Evolutionary conservation across 2,113 vertebrate genomes (phyloP).

Genomic region (Cyphomyrus plagiostoma): DNA sequence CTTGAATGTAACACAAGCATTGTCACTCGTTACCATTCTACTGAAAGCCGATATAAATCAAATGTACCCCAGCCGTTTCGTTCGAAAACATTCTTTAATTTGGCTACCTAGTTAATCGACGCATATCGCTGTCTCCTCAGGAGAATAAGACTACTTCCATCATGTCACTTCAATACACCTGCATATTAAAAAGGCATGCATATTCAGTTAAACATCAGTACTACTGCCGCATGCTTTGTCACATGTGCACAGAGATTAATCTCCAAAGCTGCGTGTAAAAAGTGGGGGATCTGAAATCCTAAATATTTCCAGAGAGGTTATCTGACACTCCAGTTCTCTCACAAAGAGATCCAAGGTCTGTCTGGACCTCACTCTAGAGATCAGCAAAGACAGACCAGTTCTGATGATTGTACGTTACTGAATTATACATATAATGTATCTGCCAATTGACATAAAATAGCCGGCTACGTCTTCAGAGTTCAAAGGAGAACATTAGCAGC

Average conservation of each 20-base stretch:
- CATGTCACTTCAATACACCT: not conserved
- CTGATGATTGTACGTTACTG: not conserved
- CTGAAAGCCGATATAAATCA: not conserved
- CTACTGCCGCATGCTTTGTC: not conserved
- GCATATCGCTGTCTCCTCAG: not conserved
- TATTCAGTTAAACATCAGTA: not conserved
- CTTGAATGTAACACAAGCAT: not conserved
- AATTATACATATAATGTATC: not conserved
- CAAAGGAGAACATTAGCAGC: conserved; percentile 11
- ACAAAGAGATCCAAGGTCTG: not conserved
- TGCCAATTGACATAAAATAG: conserved; percentile 15
- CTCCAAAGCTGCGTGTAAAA: not conserved
- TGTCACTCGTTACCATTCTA: not conserved
- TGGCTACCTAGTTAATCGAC: not conserved
- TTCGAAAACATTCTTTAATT: not conserved
- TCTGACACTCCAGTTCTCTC: not conserved
- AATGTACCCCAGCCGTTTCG: not conserved
- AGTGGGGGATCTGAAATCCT: not conserved
- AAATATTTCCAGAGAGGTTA: not conserved
- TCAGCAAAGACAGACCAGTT: not conserved
- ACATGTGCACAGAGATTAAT: not conserved
- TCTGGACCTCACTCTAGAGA: not conserved
- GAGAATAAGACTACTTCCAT: not conserved
- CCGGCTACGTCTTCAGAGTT: conserved; percentile 2
- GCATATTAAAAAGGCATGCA: not conserved